Percentiles rank a stretch among this genome's conserved stretches.
phyloP scores from a whole-genome alignment of 2,113 vertebrate species.

The Serranochromis macrocephalus region DNA sequence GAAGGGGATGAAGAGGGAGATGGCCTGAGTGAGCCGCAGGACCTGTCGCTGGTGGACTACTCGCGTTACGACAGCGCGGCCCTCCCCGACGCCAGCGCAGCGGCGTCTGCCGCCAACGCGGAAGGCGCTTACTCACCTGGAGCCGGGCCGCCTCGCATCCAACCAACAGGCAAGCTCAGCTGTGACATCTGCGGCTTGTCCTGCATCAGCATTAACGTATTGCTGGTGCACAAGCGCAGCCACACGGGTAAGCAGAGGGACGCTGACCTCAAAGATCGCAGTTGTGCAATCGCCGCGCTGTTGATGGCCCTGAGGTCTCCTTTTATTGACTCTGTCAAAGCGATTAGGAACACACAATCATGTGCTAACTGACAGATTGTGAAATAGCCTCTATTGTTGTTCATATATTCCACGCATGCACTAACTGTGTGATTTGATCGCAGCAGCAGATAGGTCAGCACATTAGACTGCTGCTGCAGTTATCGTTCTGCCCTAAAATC shows the following conservation, averaged over 20 bases:
- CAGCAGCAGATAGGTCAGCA: background rate
- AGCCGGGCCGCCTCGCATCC: constrained; percentile 59
- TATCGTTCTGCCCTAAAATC: background rate
- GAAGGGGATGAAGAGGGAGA: constrained; percentile 65
- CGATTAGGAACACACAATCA: background rate
- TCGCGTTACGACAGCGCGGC: constrained; percentile 72
- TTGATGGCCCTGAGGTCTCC: background rate
- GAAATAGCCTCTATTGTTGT: constrained; percentile 9
- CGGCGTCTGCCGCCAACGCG: background rate
- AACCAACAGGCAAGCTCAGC: constrained; percentile 78
- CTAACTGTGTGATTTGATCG: background rate
- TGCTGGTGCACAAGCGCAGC: constrained; percentile 92
- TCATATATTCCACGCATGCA: background rate
- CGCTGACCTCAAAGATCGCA: constrained; percentile 27
- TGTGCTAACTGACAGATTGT: background rate
- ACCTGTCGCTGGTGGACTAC: constrained; percentile 71
- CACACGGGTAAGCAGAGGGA: constrained; percentile 83
- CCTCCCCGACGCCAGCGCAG: constrained; percentile 68
- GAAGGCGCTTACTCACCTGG: constrained; percentile 28
- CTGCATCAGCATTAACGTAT: constrained; percentile 92
- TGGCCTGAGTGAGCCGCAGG: constrained; percentile 64
- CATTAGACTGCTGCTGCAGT: background rate
- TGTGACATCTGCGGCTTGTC: constrained; percentile 90
- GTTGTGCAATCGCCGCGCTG: background rate
- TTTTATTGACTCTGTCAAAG: background rate